A percentile compares a stretch with the other conserved stretches of the same genome.
phyloP scores from a whole-genome alignment of 2,113 vertebrate genomes.

The Mionectes macconnelli region DNA sequence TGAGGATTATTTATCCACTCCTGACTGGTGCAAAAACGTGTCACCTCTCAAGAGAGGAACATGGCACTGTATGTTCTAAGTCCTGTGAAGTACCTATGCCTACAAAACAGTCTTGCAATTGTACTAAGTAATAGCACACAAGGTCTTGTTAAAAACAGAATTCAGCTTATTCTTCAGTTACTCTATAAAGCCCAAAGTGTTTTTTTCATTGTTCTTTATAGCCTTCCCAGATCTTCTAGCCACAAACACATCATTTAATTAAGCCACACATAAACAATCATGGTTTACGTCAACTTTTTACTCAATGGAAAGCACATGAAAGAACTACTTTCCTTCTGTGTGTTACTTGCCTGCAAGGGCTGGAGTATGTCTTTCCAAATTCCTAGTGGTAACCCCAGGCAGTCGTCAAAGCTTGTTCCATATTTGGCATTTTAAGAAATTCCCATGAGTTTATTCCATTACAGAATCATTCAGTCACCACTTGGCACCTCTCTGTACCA shows the following conservation, averaged over 20 bases:
- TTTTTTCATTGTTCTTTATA: conserved; percentile 24
- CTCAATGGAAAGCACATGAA: conserved; percentile 39
- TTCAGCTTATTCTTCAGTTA: not conserved
- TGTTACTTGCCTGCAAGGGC: not conserved
- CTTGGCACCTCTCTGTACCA: not conserved
- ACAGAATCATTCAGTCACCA: not conserved
- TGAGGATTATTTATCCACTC: not conserved
- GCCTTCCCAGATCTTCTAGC: not conserved
- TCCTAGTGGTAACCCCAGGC: conserved; percentile 1
- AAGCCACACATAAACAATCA: conserved; percentile 32
- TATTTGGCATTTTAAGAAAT: conserved; percentile 11
- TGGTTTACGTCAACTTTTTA: conserved; percentile 23
- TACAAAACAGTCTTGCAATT: not conserved
- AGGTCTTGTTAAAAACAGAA: not conserved
- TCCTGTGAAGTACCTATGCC: not conserved
- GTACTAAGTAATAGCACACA: not conserved
- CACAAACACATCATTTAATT: conserved; percentile 43
- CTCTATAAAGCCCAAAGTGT: not conserved
- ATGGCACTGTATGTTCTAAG: accelerated
- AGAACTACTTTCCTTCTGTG: conserved; percentile 18
- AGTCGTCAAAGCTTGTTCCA: not conserved
- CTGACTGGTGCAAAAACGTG: not conserved
- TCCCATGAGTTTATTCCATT: not conserved
- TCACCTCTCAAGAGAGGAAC: not conserved
- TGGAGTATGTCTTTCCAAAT: not conserved